Evolutionary conservation across 2,797 vertebrate species (phyloP).

Genomic region (Pteronotus mesoamericanus): DNA sequence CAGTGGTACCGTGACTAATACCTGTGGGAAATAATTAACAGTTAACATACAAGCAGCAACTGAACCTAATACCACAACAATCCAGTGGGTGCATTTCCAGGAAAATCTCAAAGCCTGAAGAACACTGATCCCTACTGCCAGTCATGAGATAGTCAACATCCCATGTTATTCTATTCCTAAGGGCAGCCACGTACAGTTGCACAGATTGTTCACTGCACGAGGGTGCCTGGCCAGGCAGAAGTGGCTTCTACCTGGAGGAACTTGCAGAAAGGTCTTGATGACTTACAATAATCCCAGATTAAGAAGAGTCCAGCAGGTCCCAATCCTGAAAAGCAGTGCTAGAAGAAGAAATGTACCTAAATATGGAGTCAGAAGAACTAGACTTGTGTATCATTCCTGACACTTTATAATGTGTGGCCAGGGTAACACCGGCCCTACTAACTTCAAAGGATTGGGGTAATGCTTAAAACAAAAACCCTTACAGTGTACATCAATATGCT

Average conservation of each 20-base stretch:
- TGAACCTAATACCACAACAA: background rate
- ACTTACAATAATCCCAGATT: background rate
- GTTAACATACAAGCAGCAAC: background rate
- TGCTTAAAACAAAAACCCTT: background rate
- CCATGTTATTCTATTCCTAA: background rate
- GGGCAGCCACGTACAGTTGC: background rate
- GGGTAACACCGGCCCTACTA: background rate
- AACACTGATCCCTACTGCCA: background rate
- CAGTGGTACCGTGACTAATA: slow-evolving; percentile 92
- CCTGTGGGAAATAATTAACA: slow-evolving; percentile 80
- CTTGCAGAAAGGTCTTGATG: background rate
- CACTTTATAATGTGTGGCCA: background rate
- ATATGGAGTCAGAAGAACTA: background rate
- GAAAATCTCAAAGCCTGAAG: background rate
- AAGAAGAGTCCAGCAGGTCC: background rate
- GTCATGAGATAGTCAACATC: background rate
- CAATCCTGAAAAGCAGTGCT: background rate
- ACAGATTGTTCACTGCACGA: background rate
- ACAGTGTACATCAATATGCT: background rate
- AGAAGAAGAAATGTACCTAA: background rate
- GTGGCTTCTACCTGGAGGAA: background rate
- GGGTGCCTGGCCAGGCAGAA: background rate
- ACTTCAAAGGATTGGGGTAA: background rate
- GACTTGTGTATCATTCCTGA: background rate
- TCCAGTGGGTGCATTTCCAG: background rate